A percentile compares a stretch with the other conserved stretches of the same genome.
Conservation (phyloP, 2,888 invertebrate genomes). For the Apantesis nais region DNA sequence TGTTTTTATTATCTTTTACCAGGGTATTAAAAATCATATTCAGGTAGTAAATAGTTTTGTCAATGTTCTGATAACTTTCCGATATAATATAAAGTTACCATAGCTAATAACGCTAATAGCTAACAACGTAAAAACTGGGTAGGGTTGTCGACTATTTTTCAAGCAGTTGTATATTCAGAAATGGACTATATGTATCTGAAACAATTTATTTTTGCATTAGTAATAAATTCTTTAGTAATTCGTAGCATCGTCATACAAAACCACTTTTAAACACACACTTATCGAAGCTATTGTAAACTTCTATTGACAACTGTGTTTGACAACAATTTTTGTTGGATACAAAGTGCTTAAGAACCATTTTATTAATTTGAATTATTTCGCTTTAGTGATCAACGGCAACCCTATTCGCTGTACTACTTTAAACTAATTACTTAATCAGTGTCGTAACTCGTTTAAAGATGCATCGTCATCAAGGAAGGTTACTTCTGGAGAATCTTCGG, state of each 20-base stretch:
- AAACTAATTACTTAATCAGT: constrained; percentile 21
- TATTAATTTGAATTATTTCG: too few relatives aligned
- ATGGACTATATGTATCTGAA: not conserved
- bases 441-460: constrained; percentile 23
- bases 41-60: not conserved
- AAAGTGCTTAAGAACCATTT: too few relatives aligned
- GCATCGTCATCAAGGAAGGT: constrained; percentile 31
- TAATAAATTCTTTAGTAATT: too few relatives aligned
- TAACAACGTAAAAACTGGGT: not conserved
- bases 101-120: not conserved
- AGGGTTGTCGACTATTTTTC: constrained; percentile 8
- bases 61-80: not conserved
- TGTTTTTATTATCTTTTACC: constrained; percentile 69
- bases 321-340: too few relatives aligned
- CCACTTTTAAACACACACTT: not conserved
- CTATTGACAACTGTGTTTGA: too few relatives aligned
- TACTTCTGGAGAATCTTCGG: constrained; percentile 27
- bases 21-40: constrained; percentile 47
- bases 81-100: not conserved
- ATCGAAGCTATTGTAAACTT: too few relatives aligned
- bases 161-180: not conserved
- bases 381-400: not conserved
- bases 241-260: too few relatives aligned
- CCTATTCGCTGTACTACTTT: not conserved
- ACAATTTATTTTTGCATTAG: too few relatives aligned